These are phyloP conservation scores for honey bee (Apis mellifera) DNA, from an alignment of 1,140 invertebrate genomes.

Conservation along the genomic window DNA sequence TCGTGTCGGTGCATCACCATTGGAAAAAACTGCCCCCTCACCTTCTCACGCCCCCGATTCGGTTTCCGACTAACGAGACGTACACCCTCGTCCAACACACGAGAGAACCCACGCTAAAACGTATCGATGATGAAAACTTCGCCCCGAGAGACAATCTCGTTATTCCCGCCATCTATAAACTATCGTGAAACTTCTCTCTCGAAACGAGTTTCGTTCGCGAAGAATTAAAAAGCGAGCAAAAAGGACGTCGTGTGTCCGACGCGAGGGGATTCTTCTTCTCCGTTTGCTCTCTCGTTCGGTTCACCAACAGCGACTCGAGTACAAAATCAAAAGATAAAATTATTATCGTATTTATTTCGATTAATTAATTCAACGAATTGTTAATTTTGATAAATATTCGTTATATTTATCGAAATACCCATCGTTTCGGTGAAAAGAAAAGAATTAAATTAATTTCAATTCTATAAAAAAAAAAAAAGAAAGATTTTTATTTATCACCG, in stretches of 20 bases:
- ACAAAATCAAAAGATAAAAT: no score
- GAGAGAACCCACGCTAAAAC: not conserved
- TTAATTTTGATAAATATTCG: no score
- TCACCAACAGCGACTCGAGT: not conserved
- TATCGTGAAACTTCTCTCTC: not conserved
- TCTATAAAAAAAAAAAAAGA: no score
- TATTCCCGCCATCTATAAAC: conserved; percentile 41
- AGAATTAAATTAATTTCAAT: no score
- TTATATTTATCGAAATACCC: no score
- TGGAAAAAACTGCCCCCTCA: conserved; percentile 52
- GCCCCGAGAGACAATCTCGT: conserved; percentile 46
- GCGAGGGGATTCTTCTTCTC: no score
- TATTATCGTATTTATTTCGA: no score
- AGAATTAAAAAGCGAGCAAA: conserved; percentile 20
- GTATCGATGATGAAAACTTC: conserved; percentile 34
- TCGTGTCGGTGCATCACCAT: conserved; percentile 56
- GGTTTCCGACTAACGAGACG: conserved; percentile 57
- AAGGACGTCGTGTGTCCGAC: not conserved
- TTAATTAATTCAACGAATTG: no score
- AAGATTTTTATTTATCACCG: no score
- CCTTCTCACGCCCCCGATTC: conserved; percentile 38
- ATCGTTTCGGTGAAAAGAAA: no score
- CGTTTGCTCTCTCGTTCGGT: not conserved
- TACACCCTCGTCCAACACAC: conserved; percentile 14
- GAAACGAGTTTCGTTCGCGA: not conserved